Evolutionary conservation across 2,113 vertebrate genomes (phyloP).

Genomic region (Oreotrochilus melanogaster): DNA sequence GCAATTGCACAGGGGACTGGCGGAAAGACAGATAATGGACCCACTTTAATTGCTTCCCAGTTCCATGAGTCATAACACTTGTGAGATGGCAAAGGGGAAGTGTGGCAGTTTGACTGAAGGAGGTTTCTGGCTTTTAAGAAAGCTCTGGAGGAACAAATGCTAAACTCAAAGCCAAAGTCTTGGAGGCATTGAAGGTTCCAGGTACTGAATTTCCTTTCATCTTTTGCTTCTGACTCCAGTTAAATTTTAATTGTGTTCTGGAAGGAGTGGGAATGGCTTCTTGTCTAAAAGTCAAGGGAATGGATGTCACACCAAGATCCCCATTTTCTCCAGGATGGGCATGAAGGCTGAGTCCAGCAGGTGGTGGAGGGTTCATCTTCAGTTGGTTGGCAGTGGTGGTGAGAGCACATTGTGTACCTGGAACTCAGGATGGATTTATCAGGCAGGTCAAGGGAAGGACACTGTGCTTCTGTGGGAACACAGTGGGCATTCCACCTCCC

Average conservation of each 20-base stretch:
- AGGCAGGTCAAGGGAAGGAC: not conserved
- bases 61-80: conserved; percentile 60
- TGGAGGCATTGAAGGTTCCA: not conserved
- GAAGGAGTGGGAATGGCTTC: not conserved
- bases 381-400: not conserved
- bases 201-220: conserved; percentile 1
- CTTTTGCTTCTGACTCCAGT: not conserved
- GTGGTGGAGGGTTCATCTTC: fast-evolving
- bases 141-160: conserved; percentile 28
- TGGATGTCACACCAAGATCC: not conserved
- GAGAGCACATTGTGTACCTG: fast-evolving
- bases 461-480: not conserved
- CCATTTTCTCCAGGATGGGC: not conserved
- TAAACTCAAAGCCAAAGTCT: conserved; percentile 14
- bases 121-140: conserved; percentile 52
- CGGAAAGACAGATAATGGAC: conserved; percentile 61
- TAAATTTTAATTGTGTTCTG: not conserved
- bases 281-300: not conserved
- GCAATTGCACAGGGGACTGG: conserved; percentile 6
- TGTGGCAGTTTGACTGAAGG: conserved; percentile 1
- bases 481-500: not conserved
- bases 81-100: conserved; percentile 50
- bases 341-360: not conserved
- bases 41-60: conserved; percentile 71
- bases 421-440: not conserved